Percentiles rank a stretch among this genome's conserved stretches.
These are phyloP conservation scores for Brachionus rubens DNA, from an alignment of 1,140 invertebrate genomes.

Conservation along the genomic window DNA sequence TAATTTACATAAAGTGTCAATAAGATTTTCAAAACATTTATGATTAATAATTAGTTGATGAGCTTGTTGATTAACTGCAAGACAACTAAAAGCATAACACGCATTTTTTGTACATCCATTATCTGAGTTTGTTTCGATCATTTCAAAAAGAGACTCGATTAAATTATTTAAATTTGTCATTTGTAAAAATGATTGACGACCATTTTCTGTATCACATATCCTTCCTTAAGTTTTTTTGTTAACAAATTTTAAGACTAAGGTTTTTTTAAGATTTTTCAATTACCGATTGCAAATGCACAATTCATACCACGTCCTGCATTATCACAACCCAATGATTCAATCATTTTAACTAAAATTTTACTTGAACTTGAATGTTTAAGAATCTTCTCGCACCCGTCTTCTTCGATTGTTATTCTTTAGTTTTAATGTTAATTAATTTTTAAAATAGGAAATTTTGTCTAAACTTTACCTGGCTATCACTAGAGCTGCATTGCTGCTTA, in stretches of 20 bases:
- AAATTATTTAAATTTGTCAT: neutral
- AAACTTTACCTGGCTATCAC: conserved; percentile 59
- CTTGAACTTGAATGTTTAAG: conserved; percentile 52
- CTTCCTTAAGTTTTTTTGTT: neutral
- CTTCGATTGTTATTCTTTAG: conserved; percentile 57
- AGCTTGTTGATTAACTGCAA: conserved; percentile 56
- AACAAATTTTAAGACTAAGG: neutral
- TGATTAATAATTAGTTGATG: conserved; percentile 48
- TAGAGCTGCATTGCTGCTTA: conserved; percentile 59
- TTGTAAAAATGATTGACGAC: neutral
- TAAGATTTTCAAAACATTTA: neutral
- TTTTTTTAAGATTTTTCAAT: neutral
- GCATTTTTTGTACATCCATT: conserved; percentile 59
- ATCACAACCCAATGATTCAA: conserved; percentile 55
- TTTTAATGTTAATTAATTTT: too few relatives aligned
- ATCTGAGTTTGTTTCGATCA: conserved; percentile 55
- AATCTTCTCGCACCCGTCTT: conserved; percentile 54
- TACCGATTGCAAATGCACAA: conserved; percentile 59
- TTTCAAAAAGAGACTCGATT: conserved; percentile 51
- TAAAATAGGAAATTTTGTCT: too few relatives aligned
- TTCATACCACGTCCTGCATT: conserved; percentile 60
- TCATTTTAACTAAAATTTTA: conserved; percentile 53
- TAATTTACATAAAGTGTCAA: conserved; percentile 18
- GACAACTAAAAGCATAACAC: conserved; percentile 59
- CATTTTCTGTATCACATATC: conserved; percentile 8